These are phyloP conservation scores for Oreochromis grahami DNA, from an alignment of 2,797 vertebrate species.

Conservation along the genomic window DNA sequence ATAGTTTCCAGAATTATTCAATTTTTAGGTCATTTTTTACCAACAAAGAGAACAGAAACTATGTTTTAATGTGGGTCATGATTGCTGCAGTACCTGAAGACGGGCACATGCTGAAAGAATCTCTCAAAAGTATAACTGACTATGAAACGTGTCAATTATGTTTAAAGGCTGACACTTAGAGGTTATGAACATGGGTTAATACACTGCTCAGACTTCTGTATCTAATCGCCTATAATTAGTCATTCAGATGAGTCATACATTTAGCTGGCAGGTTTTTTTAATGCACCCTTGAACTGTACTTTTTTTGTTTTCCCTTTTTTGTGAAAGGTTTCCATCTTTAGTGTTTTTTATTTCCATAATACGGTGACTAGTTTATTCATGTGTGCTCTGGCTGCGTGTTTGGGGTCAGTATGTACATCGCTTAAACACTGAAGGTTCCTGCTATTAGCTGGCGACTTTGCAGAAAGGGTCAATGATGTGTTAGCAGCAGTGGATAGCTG, in stretches of 20 bases:
- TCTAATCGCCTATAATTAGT: neutral
- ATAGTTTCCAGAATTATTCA: constrained; percentile 63
- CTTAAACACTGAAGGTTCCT: neutral
- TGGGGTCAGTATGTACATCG: neutral
- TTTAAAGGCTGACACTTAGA: neutral
- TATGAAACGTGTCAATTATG: neutral
- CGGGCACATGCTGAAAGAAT: neutral
- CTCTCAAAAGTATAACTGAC: neutral
- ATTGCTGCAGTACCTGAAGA: neutral
- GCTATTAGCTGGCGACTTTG: neutral
- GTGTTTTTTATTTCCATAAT: neutral
- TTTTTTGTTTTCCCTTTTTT: neutral
- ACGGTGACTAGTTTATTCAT: neutral
- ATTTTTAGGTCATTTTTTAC: constrained; percentile 62
- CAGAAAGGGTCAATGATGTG: neutral
- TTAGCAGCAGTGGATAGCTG: neutral
- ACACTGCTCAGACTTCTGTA: neutral
- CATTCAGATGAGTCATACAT: neutral
- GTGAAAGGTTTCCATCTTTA: neutral
- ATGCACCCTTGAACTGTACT: neutral
- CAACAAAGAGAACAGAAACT: constrained; percentile 41
- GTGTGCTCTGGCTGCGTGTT: neutral
- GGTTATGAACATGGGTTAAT: neutral
- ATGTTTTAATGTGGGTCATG: constrained; percentile 41
- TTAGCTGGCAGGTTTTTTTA: neutral